Evolutionary conservation across 2,797 vertebrate species (phyloP).

Genomic region (Tangara arthus): DNA sequence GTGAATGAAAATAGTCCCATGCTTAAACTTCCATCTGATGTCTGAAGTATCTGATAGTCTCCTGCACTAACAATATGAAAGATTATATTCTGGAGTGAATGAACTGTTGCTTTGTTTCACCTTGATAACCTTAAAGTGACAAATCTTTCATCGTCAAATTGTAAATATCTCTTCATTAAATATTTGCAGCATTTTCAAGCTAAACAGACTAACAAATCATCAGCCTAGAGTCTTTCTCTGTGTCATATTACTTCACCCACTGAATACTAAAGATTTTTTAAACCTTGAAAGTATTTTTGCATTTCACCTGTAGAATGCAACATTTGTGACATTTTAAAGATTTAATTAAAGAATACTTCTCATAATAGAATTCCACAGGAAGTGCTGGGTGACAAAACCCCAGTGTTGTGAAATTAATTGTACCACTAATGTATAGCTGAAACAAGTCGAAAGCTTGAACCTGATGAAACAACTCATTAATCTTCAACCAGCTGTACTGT

Average conservation of each 20-base stretch:
- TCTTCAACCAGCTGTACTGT: conserved; percentile 81
- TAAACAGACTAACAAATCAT: neutral
- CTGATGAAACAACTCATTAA: conserved; percentile 84
- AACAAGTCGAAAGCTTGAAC: conserved; percentile 83
- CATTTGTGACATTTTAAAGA: conserved; percentile 59
- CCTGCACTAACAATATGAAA: neutral
- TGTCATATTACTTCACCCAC: neutral
- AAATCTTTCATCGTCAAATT: neutral
- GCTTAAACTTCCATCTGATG: neutral
- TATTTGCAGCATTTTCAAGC: conserved; percentile 7
- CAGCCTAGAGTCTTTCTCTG: neutral
- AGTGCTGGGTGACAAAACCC: conserved; percentile 79
- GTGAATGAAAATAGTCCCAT: neutral
- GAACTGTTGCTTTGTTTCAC: neutral
- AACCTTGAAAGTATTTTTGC: neutral
- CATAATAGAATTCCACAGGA: conserved; percentile 70
- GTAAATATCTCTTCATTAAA: neutral
- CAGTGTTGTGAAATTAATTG: conserved; percentile 90
- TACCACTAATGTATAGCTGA: conserved; percentile 79
- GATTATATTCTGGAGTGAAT: neutral
- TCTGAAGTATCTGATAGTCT: neutral
- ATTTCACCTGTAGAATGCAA: conserved; percentile 71
- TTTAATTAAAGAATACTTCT: conserved; percentile 90
- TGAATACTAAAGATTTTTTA: conserved; percentile 25
- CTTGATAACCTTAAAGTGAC: neutral